Conservation (phyloP, 2,113 vertebrate genomes). For the Xiphophorus maculatus region DNA sequence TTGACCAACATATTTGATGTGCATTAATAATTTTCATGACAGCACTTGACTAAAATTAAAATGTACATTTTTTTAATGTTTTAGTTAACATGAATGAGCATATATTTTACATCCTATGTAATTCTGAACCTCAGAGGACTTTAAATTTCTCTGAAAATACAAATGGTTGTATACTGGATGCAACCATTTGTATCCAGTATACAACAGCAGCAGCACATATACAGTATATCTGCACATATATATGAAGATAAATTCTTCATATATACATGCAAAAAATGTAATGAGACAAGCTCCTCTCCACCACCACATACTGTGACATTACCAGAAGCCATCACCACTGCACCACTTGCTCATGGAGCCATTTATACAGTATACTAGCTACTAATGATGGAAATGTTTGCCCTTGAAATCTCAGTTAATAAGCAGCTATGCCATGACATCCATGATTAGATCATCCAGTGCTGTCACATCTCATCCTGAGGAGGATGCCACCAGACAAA, state of each 20-base stretch:
- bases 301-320: conserved; percentile 42
- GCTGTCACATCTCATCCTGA: conserved; percentile 71
- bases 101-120: too few species aligned
- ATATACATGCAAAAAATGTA: conserved; percentile 28
- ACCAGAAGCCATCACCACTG: conserved; percentile 50
- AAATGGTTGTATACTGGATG: too few species aligned
- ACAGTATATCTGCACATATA: too few species aligned
- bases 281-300: conserved; percentile 47
- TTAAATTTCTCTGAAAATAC: too few species aligned
- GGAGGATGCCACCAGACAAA: conserved; percentile 71
- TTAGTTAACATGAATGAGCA: too few species aligned
- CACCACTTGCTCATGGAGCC: conserved; percentile 22
- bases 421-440: conserved; percentile 74
- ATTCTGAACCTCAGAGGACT: too few species aligned
- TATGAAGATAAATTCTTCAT: conserved; percentile 4
- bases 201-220: too few species aligned
- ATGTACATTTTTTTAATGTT: too few species aligned
- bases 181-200: too few species aligned
- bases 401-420: conserved; percentile 77
- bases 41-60: too few species aligned
- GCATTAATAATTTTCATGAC: too few species aligned
- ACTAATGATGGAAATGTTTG: conserved; percentile 71
- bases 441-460: conserved; percentile 71
- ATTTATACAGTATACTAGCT: conserved; percentile 35
- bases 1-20: too few species aligned